Base-by-base conservation (phyloP, 2,113 vertebrate species). In the Isichthys henryi region DNA sequence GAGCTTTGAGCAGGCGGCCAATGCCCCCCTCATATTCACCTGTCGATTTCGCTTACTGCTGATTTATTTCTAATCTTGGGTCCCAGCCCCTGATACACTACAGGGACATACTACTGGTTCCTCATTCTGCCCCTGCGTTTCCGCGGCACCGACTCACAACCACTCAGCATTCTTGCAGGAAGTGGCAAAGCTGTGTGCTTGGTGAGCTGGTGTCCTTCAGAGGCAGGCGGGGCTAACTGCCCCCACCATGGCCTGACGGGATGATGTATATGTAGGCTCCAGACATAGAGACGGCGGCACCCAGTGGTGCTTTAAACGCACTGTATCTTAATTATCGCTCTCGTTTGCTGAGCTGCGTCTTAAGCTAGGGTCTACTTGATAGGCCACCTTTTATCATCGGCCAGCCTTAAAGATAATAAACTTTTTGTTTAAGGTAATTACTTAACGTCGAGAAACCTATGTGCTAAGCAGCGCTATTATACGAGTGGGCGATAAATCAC, bases 361-460 rank as follows among this genome's bases (percentile, higher is more conserved):
- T 53, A 88, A 86, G 66, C 92, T 82, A 5, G 91, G 91, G 93
- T 94, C 92, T 93, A 91, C 91, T 84, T 92, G 95, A 93, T 94
- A 93, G 91, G 90, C 91, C 93, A 93, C 94, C 95, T 97, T 90
- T 97, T 96, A 95, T 98, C 97, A 97, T 92, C 5, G 58, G 82
- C 27, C 85, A 91, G 93, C 95, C 91, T 94, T 95, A 94, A 94
- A 95, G 95, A 96, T 96, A 96, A 96, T 96, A 94, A 95, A 95
- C 93, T 93, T 98, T 95, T 95, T 96, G 97, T 97, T 95, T 95
- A 94, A 97, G 94, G 96, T 96, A 96, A 97, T 97, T 97, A 96
- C 94, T 96, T 94, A 95, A 97, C 96, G 96, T 97, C 94, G 94
- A 95, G 97, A 97, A 96, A 96, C 94, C 97, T 95, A 95, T 93